Percentiles rank a stretch among this genome's conserved stretches.
phyloP scores from a whole-genome alignment of 2,113 vertebrate genomes.

The Picathartes gymnocephalus region DNA sequence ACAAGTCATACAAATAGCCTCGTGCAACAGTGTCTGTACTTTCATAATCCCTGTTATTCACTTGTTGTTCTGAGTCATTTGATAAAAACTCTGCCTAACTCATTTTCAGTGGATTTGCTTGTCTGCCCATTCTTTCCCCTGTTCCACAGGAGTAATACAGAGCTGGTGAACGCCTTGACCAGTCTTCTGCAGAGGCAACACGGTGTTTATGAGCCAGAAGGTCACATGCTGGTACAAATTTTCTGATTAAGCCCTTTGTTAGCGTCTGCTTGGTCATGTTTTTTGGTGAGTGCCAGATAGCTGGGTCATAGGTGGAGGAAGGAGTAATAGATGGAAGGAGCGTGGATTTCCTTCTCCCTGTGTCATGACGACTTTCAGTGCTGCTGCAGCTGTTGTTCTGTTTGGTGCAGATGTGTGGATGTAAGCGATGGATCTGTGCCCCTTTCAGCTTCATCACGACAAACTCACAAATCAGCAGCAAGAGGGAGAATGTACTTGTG shows the following conservation, averaged over 20 bases:
- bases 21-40: not conserved
- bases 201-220: not conserved
- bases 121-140: not conserved
- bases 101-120: not conserved
- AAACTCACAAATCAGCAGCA: not conserved
- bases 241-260: not conserved
- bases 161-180: not conserved
- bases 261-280: not conserved
- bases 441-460: not conserved
- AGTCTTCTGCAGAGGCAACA: not conserved
- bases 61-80: slow-evolving; percentile 4
- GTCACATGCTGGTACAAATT: not conserved
- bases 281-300: not conserved
- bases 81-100: not conserved
- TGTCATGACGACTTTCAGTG: not conserved
- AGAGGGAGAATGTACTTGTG: not conserved
- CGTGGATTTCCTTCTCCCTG: not conserved
- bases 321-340: not conserved
- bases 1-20: not conserved
- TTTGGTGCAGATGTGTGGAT: not conserved
- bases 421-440: not conserved
- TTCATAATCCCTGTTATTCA: slow-evolving; percentile 10
- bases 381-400: not conserved
- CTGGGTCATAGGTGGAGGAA: not conserved
- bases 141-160: not conserved